Evolutionary conservation across 2,888 invertebrate genomes (phyloP), one percentile per base, ranked within the genome.

Genomic region (Temnothorax unifasciatus): DNA sequence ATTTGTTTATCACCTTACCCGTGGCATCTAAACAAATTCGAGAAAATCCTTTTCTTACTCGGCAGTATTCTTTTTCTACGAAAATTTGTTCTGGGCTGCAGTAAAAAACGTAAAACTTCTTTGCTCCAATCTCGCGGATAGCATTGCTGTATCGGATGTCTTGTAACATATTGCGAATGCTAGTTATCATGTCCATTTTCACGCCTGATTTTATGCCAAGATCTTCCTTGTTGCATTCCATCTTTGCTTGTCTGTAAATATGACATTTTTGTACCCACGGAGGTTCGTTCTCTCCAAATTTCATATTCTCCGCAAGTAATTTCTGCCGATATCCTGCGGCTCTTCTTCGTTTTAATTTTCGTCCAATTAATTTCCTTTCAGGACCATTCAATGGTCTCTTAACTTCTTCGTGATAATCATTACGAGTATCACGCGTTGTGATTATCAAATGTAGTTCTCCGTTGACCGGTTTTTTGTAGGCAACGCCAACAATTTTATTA

Each of bases 61-160:
- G 29, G 29, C 29, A 29, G 29, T 29, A 29, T 29, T 29, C 29
- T 29, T 29, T 29, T 29, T 29, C 29, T 29, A 29, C 29, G 29
- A 29, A 63, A 63, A 63, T 74, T 82, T 87, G 47, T 47, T 47
- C 71, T 52, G 63, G 54, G 25, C 54, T 85, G 50, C 83, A 85
- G 52, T 83, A 86, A 52, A 57, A 85, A n/a, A 82, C 85, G 50
- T 57, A 84, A 61, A 87, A 87, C 47, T 52, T 68, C 34, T 77
- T 73, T 34, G 29, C 52, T 47, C 83, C 85, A 15, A 85, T 57
- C n/a, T 83, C 47, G 13, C 44, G 69, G 25, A 85, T 73, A 47
- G 25, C 21, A 73, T 66, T 50, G 29, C 41, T 8, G 34, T 79
- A 85, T 25, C 71, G 77, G 9, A 77, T 76, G 63, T 63, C 38